Conservation (phyloP, 2,113 vertebrate genomes). For the Drymodes brunneopygia region DNA sequence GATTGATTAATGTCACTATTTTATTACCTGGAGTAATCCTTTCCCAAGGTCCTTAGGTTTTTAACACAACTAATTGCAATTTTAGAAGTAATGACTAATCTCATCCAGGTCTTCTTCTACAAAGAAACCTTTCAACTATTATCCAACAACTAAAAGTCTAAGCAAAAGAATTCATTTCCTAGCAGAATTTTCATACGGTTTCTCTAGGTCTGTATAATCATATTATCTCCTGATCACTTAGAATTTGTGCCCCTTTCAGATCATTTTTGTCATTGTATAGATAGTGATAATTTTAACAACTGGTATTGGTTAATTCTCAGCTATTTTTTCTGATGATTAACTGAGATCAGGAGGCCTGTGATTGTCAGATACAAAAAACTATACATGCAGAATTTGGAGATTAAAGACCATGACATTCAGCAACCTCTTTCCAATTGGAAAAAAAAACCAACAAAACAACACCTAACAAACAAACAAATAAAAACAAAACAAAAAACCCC, state of each 20-base stretch:
- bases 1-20: not conserved
- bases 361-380: not conserved
- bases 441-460: not conserved
- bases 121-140: not conserved
- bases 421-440: not conserved
- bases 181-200: not conserved
- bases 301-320: not conserved
- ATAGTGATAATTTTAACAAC: not conserved
- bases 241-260: not conserved
- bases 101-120: fast-evolving
- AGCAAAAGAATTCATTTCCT: not conserved
- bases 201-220: not conserved
- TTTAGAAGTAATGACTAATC: not conserved
- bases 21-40: not conserved
- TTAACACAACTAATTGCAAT: not conserved
- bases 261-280: not conserved
- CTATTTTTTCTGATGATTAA: not conserved
- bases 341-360: not conserved
- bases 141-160: not conserved
- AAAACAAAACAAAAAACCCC: not conserved
- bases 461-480: not conserved
- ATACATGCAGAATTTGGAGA: not conserved
- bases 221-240: not conserved
- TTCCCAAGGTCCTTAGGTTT: not conserved
- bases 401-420: not conserved